Evolutionary conservation across 92 coral and sea anemone species (phyloP), one percentile per base, ranked within the genome.

Genomic region (Micromussa lordhowensis): DNA sequence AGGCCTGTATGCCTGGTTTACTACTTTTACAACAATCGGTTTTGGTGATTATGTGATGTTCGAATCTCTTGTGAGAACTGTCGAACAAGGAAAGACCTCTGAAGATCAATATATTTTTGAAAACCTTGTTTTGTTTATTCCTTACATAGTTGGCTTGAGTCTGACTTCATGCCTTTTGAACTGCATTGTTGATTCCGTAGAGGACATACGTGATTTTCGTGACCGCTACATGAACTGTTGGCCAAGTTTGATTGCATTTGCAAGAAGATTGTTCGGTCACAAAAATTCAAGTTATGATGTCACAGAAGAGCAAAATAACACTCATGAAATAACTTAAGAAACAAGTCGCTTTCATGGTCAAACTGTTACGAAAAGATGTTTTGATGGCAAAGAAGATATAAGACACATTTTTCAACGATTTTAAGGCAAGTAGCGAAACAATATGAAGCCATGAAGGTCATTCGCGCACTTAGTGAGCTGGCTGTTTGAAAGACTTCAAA

Each of bases 1-100:
- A 24, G 44, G 88, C 51, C 5, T 85, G 14, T 85, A 85, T 82
- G 82, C 82, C 5, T 85, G 88, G 88, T 85, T 61, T 30, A 76
- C 53, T 24, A 76, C 88, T 1, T 48, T 85, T 16, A 85, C 82
- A 28, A 85, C 88, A 19, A 77, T 85, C 22, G 88, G 88, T 19
- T 85, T 76, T 61, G 88, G 88, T 0, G 88, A 61, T 34, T 85
- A 58, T 75, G 64, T 76, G 59, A 76, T 24, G 16, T 38, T 85
- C 54, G 32, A 22, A 21, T 24, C 59, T 8, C 40, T 17, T 83
- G 11, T 3, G n/a, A 73, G 44, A 15, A 58, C 35, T 13, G 68
- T 32, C 1, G 87, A 54, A 1, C 21, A 29, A 26, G 81, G 40
- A 6, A 14, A 57, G 28, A n/a, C 12, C 24, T 75, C 64, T 1